Base-by-base conservation (phyloP, 2,113 vertebrate genomes). In the Cairina moschata region DNA sequence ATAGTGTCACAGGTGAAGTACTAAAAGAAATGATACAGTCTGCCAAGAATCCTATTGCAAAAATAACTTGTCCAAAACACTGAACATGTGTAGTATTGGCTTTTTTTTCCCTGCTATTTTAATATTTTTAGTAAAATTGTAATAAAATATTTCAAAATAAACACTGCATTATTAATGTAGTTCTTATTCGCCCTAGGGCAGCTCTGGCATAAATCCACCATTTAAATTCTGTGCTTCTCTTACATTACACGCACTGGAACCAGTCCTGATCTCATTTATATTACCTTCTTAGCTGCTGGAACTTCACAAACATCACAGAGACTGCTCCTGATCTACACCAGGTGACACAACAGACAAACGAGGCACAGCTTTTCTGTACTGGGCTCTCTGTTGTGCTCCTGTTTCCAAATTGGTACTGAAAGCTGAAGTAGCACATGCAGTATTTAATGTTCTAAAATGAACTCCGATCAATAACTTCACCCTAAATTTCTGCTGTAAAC, bases 71-170 rank as follows among this genome's bases (percentile, higher is more conserved):
- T 93, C 90, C 81, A 88, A 95, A 97, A 92, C 91, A 88, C 87
- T 92, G 96, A 97, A 97, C 59, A 68, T 79, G 46, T 94, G 68
- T 60, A 94, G 69, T 32, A 66, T 31, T 86, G 38, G 13, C 4
- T 92, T 85, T 94, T 85, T 82, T 79, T 54, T 7, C 2, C 22
- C 38, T 90, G 67, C 48, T 90, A 95, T 96, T 98, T 95, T 85
- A 72, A 93, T 96, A 96, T 95, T 96, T 97, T 97, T 96, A 92
- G 97, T 96, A 96, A 98, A 98, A 98, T 93, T 97, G 91, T 95
- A 98, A 98, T 98, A 98, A 98, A 98, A 97, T 97, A 97, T 96
- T 98, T 98, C 95, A 98, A 91, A 98, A 98, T 96, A 97, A 98
- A 96, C 76, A 93, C 77, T 98, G 95, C 92, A 98, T 98, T 98